Percentiles rank a stretch among this genome's conserved stretches.
Conservation (phyloP, 2,797 vertebrate genomes). For the Falco concolor region DNA sequence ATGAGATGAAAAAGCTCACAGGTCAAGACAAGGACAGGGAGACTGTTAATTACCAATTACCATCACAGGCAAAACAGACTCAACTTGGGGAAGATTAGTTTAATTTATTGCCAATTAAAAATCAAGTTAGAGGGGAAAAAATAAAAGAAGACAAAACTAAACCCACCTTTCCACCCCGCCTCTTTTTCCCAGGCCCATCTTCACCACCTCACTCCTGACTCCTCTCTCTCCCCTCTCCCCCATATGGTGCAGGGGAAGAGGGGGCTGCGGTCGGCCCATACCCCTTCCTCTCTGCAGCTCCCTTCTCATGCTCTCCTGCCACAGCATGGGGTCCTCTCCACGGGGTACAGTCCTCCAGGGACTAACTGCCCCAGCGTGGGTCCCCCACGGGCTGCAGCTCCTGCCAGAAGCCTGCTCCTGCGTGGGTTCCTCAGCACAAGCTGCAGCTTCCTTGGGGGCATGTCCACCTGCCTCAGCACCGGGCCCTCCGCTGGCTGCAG, state of each 20-base stretch:
- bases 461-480: not conserved
- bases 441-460: not conserved
- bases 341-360: not conserved
- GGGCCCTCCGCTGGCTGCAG: not conserved
- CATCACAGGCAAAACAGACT: not conserved
- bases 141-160: not conserved
- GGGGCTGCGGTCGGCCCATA: not conserved
- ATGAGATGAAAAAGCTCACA: not conserved
- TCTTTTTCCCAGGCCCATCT: not conserved
- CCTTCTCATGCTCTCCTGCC: not conserved
- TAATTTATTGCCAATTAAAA: not conserved
- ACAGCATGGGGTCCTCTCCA: too few species aligned
- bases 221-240: not conserved
- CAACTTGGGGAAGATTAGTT: not conserved
- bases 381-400: not conserved
- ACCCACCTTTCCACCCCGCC: not conserved
- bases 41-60: not conserved
- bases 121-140: not conserved
- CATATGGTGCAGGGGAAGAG: accelerated
- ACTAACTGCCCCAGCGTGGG: accelerated
- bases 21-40: not conserved
- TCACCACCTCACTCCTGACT: not conserved
- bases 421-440: not conserved
- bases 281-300: not conserved
- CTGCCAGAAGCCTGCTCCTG: not conserved